Evolutionary conservation across 1,140 invertebrate species (phyloP).

Genomic region (Drosophila repleta): DNA sequence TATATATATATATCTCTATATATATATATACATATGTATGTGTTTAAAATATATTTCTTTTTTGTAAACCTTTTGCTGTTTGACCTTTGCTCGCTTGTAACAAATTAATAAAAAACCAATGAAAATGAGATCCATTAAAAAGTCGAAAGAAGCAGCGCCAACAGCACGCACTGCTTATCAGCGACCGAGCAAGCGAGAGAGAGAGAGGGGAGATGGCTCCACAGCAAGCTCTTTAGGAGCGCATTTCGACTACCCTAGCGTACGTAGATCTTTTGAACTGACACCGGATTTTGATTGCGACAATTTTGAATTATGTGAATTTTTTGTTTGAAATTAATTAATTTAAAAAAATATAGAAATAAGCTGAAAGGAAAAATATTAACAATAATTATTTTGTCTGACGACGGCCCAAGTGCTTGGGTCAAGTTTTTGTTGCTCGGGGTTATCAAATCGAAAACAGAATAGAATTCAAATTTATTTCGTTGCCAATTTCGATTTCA

Average conservation of each 20-base stretch:
- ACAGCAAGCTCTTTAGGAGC: not conserved
- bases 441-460: constrained; percentile 28
- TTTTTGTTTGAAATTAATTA: constrained; percentile 18
- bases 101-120: constrained; percentile 48
- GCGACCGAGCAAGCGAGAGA: not conserved
- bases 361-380: not conserved
- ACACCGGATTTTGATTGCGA: constrained; percentile 41
- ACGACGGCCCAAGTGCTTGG: constrained; percentile 16
- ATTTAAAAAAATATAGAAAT: constrained; percentile 3
- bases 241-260: constrained; percentile 1
- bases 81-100: constrained; percentile 41
- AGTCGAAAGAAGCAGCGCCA: not conserved
- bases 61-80: constrained; percentile 20
- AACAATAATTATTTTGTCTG: constrained; percentile 41
- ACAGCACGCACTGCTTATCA: constrained; percentile 14
- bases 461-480: constrained; percentile 6
- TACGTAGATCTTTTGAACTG: constrained; percentile 5
- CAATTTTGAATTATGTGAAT: constrained; percentile 10
- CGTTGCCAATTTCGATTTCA: constrained; percentile 25
- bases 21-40: not conserved
- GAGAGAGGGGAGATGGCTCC: not conserved
- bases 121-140: constrained; percentile 31
- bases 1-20: not conserved
- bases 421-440: constrained; percentile 11
- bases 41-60: not conserved